Base-by-base conservation (phyloP, 1,140 invertebrate genomes). In the Temnothorax curvispinosus region DNA sequence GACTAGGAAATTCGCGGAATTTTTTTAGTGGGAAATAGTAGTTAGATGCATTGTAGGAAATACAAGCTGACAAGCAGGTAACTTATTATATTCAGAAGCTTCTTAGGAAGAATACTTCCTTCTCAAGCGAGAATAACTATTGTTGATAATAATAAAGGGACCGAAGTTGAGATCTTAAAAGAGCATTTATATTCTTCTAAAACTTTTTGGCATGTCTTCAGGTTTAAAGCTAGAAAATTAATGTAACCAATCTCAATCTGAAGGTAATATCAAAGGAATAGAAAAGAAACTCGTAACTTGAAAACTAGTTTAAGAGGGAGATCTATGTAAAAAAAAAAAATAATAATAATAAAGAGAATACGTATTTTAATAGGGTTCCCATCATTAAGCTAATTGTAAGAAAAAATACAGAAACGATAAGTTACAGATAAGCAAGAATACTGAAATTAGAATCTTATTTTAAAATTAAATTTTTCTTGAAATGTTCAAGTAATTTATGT, bases 1-100 rank as follows among this genome's bases (percentile, higher is more conserved):
- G 21, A 69, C 38, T 67, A 69, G 65, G 13, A 69, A 47, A 47
- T 69, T 47, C 21, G 21, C 21, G 13, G 65, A 69, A 69, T 69
- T 5, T 5, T 11, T 47, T 47, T 69, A 15, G 41, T 69, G 13
- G 41, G 11, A 50, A 69, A 69, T 44, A 69, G 21, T 7, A 27
- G n/a, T 65, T 65, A 15, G n/a, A 21, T 47, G 21, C 21, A 27
- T 69, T 50, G 41, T 69, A 69, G 11, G 7, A 69, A 69, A 69
- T 47, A 69, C 21, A 69, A 69, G 65, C 41, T 47, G 65, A 47
- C 65, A 47, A 47, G 65, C 41, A 47, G 64, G 35, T n/a, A 47
- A 15, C 65, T 67, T 67, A 67, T 67, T 67, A 21, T 21, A 21
- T 21, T 41, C 38, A 67, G 8, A 44, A 44, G 9, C 64, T 65